phyloP scores from a whole-genome alignment of 2,113 vertebrate genomes.

The Callorhinus ursinus region DNA sequence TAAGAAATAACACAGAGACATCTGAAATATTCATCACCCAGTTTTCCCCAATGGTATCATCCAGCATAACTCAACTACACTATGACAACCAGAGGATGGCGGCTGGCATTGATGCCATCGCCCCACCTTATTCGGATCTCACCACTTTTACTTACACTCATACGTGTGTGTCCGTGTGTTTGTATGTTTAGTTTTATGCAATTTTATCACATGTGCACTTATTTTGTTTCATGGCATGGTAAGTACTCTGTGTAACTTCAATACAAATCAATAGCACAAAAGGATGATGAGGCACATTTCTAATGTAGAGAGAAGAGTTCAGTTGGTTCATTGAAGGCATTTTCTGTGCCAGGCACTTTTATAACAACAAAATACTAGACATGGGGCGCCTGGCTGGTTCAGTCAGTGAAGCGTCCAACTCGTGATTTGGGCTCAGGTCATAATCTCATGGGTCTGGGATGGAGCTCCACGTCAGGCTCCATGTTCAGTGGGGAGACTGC shows the following conservation, averaged over 20 bases:
- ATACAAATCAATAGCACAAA: not conserved
- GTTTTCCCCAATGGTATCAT: not conserved
- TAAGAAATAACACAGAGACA: not conserved
- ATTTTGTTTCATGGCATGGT: not conserved
- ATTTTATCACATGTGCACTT: not conserved
- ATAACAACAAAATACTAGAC: not conserved
- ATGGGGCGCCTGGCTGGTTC: not conserved
- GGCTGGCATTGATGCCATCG: rapidly evolving
- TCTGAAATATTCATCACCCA: not conserved
- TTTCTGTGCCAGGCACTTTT: not conserved
- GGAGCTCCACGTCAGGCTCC: not conserved
- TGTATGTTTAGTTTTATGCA: not conserved
- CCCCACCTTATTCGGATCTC: not conserved
- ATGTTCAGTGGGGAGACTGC: not conserved
- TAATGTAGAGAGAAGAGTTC: not conserved
- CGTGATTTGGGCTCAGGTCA: not conserved
- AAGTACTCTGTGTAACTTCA: not conserved
- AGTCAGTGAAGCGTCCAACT: not conserved
- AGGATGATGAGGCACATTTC: not conserved
- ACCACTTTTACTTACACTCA: not conserved
- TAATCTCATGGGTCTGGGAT: not conserved
- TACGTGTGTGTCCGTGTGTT: rapidly evolving
- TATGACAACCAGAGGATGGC: not conserved
- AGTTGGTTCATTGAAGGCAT: not conserved
- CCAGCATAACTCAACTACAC: not conserved